Percentiles rank a stretch among this genome's conserved stretches.
Evolutionary conservation across 2,113 vertebrate genomes (phyloP).

Genomic region (Chamaetylas fuelleborni): DNA sequence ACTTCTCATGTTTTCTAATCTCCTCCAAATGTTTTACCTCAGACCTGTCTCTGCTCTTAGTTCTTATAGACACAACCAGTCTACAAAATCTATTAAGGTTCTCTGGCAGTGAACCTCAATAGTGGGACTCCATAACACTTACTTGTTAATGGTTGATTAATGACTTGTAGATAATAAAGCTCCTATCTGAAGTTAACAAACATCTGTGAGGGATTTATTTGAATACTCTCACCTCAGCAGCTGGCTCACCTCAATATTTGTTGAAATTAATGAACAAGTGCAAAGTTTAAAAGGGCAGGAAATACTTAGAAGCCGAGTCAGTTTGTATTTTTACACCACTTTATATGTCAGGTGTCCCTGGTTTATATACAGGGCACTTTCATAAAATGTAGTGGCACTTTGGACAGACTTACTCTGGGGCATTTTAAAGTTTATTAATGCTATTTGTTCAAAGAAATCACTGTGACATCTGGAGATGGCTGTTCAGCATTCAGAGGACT

Average conservation of each 20-base stretch:
- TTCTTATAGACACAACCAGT: conserved; percentile 5
- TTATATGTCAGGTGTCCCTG: conserved; percentile 25
- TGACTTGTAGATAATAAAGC: conserved; percentile 52
- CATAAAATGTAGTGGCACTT: background rate
- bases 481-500: background rate
- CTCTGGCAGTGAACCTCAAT: conserved; percentile 24
- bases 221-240: conserved; percentile 61
- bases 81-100: conserved; percentile 39
- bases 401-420: background rate
- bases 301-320: conserved; percentile 48
- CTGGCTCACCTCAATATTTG: conserved; percentile 50
- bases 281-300: conserved; percentile 56
- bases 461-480: background rate
- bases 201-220: conserved; percentile 59
- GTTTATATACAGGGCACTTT: background rate
- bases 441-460: background rate
- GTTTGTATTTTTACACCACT: conserved; percentile 30
- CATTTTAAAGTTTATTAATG: background rate
- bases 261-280: conserved; percentile 63
- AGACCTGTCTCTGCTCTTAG: conserved; percentile 6
- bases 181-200: conserved; percentile 53
- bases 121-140: conserved; percentile 2
- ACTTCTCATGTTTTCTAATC: conserved; percentile 45
- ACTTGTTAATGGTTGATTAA: conserved; percentile 64
- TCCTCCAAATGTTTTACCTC: conserved; percentile 47